phyloP scores from a whole-genome alignment of 2,888 invertebrate species.

The Gastracanthus pulcherrimus region DNA sequence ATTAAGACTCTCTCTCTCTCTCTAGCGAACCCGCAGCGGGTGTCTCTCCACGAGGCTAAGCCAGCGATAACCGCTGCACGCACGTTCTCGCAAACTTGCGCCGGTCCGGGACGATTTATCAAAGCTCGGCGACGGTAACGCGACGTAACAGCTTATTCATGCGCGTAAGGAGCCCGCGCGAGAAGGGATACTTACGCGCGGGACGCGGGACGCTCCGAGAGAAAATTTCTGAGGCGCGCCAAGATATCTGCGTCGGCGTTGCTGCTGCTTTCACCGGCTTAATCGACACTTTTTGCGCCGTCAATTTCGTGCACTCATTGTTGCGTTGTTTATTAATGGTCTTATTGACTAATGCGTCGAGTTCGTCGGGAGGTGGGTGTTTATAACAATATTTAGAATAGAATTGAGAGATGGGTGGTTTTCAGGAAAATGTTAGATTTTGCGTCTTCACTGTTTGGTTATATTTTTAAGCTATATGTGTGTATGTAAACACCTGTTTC shows the following conservation, averaged over 20 bases:
- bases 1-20: not conserved
- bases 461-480: no score
- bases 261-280: slow-evolving; percentile 25
- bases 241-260: not conserved
- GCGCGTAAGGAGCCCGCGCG: slow-evolving; percentile 66
- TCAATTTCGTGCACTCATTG: slow-evolving; percentile 4
- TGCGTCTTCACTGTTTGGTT: no score
- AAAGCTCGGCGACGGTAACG: slow-evolving; percentile 65
- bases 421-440: no score
- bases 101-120: slow-evolving; percentile 70
- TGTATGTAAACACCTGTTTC: no score
- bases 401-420: no score
- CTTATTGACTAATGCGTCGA: not conserved
- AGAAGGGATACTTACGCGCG: no score
- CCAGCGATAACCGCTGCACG: slow-evolving; percentile 64
- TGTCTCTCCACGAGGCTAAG: slow-evolving; percentile 60
- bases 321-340: not conserved
- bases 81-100: slow-evolving; percentile 65
- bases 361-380: not conserved
- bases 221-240: not conserved
- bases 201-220: not conserved
- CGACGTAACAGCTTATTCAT: slow-evolving; percentile 74
- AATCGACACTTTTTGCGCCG: slow-evolving; percentile 34
- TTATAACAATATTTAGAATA: not conserved
- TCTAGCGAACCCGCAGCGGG: not conserved